Evolutionary conservation across 92 coral and sea anemone genomes (phyloP), one percentile per base, ranked within the genome.

Genomic region (Bergia puertoricense): DNA sequence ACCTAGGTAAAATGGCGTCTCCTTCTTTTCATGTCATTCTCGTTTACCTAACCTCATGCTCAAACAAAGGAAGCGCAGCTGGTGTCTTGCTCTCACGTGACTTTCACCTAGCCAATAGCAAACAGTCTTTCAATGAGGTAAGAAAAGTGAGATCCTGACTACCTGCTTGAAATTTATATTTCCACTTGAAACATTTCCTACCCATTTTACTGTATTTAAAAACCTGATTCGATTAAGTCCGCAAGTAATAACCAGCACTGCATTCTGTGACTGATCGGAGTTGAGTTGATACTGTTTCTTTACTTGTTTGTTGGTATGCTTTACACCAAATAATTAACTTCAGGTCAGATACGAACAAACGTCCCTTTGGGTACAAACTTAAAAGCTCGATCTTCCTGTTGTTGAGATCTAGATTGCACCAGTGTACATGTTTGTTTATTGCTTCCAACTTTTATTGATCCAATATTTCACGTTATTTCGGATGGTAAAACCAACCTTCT

Each of bases 1-100:
- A 84, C 87, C 75, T 84, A 84, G 87, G 87, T 84, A 84, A 84
- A 84, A 84, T 84, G 87, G 87, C 87, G 87, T 84, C 87, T 68
- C 79, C 78, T 41, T 39, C 78, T 42, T 84, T 65, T 30, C 45
- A 71, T 71, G 77, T 30, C 72, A 43, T 43, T 51, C 67, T 36
- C 87, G 79, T 84, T 84, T 84, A 84, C 87, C 87, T 84, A 67
- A 83, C 59, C 86, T 83, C 78, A 48, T 42, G 20, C 42, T n/a
- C 59, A 74, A 84, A 84, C 62, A 72, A 84, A 84, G 77, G 87
- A 73, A 42, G 87, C 65, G 77, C 87, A 84, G 86, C 77, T 83
- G 86, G 77, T 83, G 86, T 67, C 48, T 65, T 83, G 78, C 50
- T 51, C 45, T 71, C 87, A 84, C 77, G 87, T 84, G 87, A 84